Percentiles rank a stretch among this genome's conserved stretches.
These are phyloP conservation scores for Silurus asotus DNA, from an alignment of 2,113 vertebrate genomes.

Conservation along the genomic window DNA sequence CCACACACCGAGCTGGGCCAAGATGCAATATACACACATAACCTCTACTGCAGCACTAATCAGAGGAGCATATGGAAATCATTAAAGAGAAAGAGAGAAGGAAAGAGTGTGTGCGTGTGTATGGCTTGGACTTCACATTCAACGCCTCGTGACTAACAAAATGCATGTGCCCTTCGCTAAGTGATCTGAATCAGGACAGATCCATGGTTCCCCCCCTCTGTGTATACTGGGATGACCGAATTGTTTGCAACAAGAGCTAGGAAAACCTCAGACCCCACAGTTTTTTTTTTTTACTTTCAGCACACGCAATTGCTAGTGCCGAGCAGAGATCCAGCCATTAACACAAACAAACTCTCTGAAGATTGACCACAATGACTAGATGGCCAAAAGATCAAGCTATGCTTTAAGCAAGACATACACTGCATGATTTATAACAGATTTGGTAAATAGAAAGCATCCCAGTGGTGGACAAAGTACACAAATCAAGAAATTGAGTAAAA, in stretches of 20 bases:
- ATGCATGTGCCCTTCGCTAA: conserved; percentile 1
- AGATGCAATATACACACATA: conserved; percentile 49
- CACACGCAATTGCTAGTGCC: conserved; percentile 32
- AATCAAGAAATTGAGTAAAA: no score
- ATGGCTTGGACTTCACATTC: conserved; percentile 7
- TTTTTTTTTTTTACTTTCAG: conserved; percentile 13
- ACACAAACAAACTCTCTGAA: conserved; percentile 2
- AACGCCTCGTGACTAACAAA: not conserved
- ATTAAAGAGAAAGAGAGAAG: conserved; percentile 54
- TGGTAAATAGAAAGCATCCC: not conserved
- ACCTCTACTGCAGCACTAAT: conserved; percentile 55
- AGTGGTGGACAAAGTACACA: no score
- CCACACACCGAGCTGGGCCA: conserved; percentile 55
- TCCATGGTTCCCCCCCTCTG: conserved; percentile 3
- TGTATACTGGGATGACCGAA: conserved; percentile 31
- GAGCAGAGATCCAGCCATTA: conserved; percentile 15
- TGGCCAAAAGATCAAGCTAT: not conserved
- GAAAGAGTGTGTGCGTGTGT: not conserved
- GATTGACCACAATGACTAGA: not conserved
- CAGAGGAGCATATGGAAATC: conserved; percentile 70
- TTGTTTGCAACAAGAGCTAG: conserved; percentile 18
- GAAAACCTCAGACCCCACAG: not conserved
- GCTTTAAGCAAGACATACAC: not conserved
- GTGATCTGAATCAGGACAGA: conserved; percentile 18
- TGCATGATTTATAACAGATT: not conserved